Evolutionary conservation across 2,113 vertebrate species (phyloP).

Genomic region (Lipophrys pholis): DNA sequence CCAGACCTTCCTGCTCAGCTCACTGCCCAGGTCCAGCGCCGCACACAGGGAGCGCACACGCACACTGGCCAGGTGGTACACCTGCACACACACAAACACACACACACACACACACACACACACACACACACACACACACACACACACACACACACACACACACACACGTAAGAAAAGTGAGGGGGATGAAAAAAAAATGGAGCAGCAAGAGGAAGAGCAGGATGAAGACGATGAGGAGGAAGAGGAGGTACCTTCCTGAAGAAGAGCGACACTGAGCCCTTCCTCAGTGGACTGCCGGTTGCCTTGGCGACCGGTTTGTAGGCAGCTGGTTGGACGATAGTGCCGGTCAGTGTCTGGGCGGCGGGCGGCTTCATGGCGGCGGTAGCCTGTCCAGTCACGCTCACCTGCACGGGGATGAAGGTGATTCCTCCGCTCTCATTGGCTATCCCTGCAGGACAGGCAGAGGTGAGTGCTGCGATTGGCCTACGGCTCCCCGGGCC

Average conservation of each 20-base stretch:
- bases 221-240: too few species aligned
- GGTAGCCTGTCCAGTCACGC: conserved; percentile 82
- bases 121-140: too few species aligned
- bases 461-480: too few species aligned
- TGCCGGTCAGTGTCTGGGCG: conserved; percentile 79
- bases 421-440: conserved; percentile 92
- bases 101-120: too few species aligned
- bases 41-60: conserved; percentile 91
- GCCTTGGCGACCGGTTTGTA: conserved; percentile 75
- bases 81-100: too few species aligned
- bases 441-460: conserved; percentile 86
- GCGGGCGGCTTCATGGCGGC: conserved; percentile 83
- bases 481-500: too few species aligned
- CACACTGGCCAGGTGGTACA: conserved; percentile 95
- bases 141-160: too few species aligned
- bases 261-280: conserved; percentile 93
- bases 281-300: conserved; percentile 81
- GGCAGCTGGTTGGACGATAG: conserved; percentile 69
- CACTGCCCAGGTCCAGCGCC: conserved; percentile 91
- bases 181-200: too few species aligned
- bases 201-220: too few species aligned
- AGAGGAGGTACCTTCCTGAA: conserved; percentile 97
- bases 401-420: conserved; percentile 80
- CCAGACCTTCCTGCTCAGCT: conserved; percentile 94
- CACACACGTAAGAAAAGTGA: too few species aligned